A percentile compares a stretch with the other conserved stretches of the same genome.
Conservation (phyloP, 2,113 vertebrate genomes). For the cattle (Bos taurus) region ARS-UCD2.0 NC_037328.1:131917501-131918000, state of each 20-base stretch:
- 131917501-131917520: not conserved
- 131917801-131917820: not conserved
- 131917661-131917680: not conserved
- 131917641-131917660: not conserved
- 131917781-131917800: not conserved
- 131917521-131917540: not conserved
- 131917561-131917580: not conserved
- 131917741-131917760: not conserved
- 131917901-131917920: not conserved
- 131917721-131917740: not conserved
- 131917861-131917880: not conserved
- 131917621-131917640: not conserved
- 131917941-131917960: not conserved
- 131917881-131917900: not conserved
- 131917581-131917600: not conserved
- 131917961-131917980: not conserved
- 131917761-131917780: not conserved
- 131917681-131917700: not conserved
- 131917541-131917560: not conserved
- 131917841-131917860: not conserved
- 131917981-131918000: not conserved
- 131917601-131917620: not conserved
- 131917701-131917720: not conserved
- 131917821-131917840: not conserved
- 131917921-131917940: not conserved